These are phyloP conservation scores for Ellobius talpinus DNA, from an alignment of 2,113 vertebrate genomes.

Conservation along the genomic window DNA sequence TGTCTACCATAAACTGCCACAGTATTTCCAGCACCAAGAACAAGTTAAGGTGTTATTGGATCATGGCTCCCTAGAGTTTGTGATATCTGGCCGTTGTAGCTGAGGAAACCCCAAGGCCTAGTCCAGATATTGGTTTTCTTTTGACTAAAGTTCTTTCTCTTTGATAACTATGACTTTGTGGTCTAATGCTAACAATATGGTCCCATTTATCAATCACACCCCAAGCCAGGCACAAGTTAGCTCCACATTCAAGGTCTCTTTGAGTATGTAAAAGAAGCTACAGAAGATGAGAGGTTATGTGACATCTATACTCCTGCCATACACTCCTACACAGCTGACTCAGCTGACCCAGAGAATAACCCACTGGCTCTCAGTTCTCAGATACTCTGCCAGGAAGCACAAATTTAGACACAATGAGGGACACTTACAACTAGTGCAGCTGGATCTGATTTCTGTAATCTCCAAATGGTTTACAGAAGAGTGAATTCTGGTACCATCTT, in stretches of 20 bases:
- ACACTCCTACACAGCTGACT: background rate
- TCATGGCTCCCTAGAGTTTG: background rate
- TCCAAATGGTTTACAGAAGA: background rate
- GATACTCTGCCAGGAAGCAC: background rate
- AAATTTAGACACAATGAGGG: background rate
- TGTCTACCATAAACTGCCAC: fast-evolving
- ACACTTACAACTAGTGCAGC: background rate
- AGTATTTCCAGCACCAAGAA: background rate
- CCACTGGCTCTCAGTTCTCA: background rate
- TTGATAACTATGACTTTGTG: background rate
- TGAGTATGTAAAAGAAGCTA: background rate
- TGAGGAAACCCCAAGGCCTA: background rate
- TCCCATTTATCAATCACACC: background rate
- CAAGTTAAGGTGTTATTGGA: too few species aligned
- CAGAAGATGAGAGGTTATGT: background rate
- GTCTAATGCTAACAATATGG: background rate
- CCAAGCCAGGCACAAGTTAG: background rate
- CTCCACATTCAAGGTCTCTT: background rate
- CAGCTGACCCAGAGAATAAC: conserved; percentile 33
- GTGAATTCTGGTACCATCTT: background rate
- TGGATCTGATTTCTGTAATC: background rate
- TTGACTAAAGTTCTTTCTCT: background rate
- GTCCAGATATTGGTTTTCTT: background rate
- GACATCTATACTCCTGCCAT: background rate
- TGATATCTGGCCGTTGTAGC: background rate